A percentile compares a stretch with the other conserved stretches of the same genome.
phyloP scores from a whole-genome alignment of 2,113 vertebrate genomes.

The Ursus arctos region DNA sequence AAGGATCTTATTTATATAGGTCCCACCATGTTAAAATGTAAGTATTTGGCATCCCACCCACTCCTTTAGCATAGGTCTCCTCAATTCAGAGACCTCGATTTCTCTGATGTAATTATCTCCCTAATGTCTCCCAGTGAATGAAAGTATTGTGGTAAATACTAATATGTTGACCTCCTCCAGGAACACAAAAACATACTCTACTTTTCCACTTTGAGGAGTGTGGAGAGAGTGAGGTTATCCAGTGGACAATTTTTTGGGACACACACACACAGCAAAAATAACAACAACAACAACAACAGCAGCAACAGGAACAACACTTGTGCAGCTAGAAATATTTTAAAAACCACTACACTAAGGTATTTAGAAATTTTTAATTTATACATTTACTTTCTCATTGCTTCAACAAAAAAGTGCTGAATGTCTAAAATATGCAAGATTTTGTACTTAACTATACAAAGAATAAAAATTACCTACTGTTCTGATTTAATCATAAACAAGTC shows the following conservation, averaged over 20 bases:
- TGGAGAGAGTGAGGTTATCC: background rate
- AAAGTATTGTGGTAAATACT: background rate
- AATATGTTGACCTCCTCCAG: background rate
- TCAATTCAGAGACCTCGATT: background rate
- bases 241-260: background rate
- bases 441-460: conserved; percentile 9
- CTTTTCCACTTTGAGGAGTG: background rate
- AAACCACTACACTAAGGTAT: background rate
- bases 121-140: background rate
- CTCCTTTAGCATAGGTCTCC: background rate
- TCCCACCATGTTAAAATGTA: background rate
- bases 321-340: background rate
- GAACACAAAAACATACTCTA: background rate
- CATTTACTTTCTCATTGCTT: background rate
- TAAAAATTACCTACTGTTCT: background rate
- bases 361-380: background rate
- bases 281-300: too few species aligned
- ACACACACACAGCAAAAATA: background rate
- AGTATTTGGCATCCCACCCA: background rate
- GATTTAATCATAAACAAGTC: background rate
- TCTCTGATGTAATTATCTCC: background rate
- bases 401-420: background rate
- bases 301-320: background rate
- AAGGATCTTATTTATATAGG: background rate
- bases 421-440: background rate